phyloP scores from a whole-genome alignment of 2,888 invertebrate genomes.

The Encarsia formosa region DNA sequence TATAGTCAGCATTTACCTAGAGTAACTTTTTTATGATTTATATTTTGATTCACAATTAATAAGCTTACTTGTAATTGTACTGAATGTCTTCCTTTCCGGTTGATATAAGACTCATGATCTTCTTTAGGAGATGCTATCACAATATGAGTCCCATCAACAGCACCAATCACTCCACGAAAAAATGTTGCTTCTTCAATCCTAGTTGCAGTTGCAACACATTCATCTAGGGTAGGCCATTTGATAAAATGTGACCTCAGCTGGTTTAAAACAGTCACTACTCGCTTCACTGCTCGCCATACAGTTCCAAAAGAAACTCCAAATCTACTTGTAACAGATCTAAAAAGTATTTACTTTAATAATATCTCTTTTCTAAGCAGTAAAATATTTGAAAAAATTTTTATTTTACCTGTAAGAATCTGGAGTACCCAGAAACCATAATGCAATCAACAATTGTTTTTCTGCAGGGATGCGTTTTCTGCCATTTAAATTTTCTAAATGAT shows the following conservation, averaged over 20 bases:
- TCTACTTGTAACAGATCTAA: background rate
- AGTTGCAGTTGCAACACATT: background rate
- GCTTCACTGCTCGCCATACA: background rate
- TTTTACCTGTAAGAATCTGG: background rate
- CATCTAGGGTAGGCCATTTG: background rate
- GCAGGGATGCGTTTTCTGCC: background rate
- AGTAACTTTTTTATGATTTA: background rate
- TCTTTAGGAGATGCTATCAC: background rate
- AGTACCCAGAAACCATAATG: background rate
- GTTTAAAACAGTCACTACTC: background rate
- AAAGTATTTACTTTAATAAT: background rate
- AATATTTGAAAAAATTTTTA: background rate
- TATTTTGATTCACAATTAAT: background rate
- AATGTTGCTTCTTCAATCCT: background rate
- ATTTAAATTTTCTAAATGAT: background rate
- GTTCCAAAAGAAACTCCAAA: background rate
- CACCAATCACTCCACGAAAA: constrained; percentile 2
- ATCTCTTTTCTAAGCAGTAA: background rate
- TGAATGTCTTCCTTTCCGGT: background rate
- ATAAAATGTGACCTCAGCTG: background rate
- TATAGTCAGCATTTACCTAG: no score
- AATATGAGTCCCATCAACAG: constrained; percentile 2
- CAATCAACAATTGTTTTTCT: background rate
- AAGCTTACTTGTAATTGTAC: constrained; percentile 5
- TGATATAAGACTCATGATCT: background rate